These are phyloP conservation scores for Pygoscelis antarcticus DNA, from an alignment of 2,113 vertebrate species.

Conservation along the genomic window DNA sequence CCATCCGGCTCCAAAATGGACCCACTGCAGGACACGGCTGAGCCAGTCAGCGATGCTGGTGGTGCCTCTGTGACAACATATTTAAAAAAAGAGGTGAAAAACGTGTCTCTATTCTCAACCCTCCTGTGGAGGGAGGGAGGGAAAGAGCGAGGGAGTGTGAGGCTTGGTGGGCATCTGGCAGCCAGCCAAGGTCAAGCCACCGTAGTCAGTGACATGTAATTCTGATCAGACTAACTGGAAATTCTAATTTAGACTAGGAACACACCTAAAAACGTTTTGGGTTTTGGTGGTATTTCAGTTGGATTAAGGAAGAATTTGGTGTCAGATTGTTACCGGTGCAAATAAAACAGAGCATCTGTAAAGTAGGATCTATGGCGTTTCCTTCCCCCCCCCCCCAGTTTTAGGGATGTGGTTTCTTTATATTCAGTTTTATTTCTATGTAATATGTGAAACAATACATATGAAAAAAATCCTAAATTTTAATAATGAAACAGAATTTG, in stretches of 20 bases:
- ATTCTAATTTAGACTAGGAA: background rate
- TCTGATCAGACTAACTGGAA: background rate
- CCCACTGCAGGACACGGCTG: background rate
- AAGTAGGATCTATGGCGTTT: background rate
- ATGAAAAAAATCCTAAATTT: no score
- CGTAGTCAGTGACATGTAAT: background rate
- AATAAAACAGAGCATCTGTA: background rate
- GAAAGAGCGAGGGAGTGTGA: accelerated
- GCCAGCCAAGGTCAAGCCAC: background rate
- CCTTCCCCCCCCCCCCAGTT: background rate
- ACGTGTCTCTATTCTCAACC: accelerated
- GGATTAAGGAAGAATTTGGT: background rate
- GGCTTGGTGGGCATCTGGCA: background rate
- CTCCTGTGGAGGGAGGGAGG: background rate
- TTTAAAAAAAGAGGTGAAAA: background rate
- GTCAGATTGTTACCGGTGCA: background rate
- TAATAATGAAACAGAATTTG: background rate
- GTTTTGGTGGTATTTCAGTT: background rate
- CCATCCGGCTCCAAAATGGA: background rate
- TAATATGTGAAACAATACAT: background rate
- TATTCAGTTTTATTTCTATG: background rate
- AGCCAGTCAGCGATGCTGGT: background rate
- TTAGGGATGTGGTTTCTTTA: background rate
- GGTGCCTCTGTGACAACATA: background rate
- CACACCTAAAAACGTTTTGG: background rate